Base-by-base conservation (phyloP, 2,888 invertebrate genomes). In the Papilio elwesi region DNA sequence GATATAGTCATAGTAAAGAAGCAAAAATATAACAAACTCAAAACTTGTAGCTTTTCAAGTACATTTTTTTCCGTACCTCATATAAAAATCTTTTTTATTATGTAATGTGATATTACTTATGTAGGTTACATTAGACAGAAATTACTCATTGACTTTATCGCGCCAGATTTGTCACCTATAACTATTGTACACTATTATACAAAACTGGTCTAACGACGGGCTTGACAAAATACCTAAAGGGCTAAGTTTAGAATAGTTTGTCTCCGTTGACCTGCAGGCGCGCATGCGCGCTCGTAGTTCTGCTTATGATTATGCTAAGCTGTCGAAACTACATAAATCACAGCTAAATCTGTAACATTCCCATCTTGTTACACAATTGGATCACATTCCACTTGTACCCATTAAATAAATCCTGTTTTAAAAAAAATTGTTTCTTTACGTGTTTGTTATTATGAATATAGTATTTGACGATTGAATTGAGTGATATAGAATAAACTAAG, bases 331-430 rank as follows among this genome's bases (percentile, higher is more conserved):
- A 49, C 62, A 62, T 69, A 69, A 69, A 69, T 69, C 69, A 69
- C 69, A 69, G 43, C 69, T 59, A 69, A 69, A 69, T 69, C 69
- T 69, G 69, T 69, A 69, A 69, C 69, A 69, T 62, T 69, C 69
- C 69, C 69, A 69, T 62, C 69, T 51, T 62, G 69, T 62, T 69
- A 69, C 62, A 62, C 69, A 69, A 69, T 62, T 51, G 59, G 38
- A 49, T 16, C 26, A 7, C 62, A 51, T 69, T 62, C 51, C 69
- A 16, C 49, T 38, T 69, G 51, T 51, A 15, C 12, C 69, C 38
- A 16, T 43, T 53, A 5, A 48, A 67, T 55, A 43, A 2, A 38
- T 15, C 70, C 71, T 71, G 70, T 77, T 70, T 11, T 43, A 4
- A 9, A 1, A 43, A 43, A 43, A 43, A 26, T 4, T 26, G 26